These are phyloP conservation scores for Torymus auratus DNA, from an alignment of 2,888 invertebrate species.

Conservation along the genomic window DNA sequence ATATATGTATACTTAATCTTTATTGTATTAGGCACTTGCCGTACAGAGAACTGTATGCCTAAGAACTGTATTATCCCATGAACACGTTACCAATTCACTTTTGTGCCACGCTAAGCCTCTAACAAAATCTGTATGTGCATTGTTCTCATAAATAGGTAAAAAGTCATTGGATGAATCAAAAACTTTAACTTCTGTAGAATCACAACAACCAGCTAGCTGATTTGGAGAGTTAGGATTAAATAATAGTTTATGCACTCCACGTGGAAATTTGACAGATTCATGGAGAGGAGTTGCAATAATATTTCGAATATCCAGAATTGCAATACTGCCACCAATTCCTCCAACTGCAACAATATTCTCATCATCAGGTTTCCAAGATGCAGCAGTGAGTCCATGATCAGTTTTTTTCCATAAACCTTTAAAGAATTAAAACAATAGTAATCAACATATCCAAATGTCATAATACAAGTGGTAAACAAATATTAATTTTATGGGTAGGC, in stretches of 20 bases:
- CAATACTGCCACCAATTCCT: slow-evolving; percentile 78
- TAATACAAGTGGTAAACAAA: too few species aligned
- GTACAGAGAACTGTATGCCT: slow-evolving; percentile 60
- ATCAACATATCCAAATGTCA: slow-evolving; percentile 1
- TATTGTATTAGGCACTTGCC: slow-evolving; percentile 12
- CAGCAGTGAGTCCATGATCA: slow-evolving; percentile 74
- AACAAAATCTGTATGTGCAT: slow-evolving; percentile 78
- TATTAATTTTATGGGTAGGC: background rate
- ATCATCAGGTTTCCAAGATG: slow-evolving; percentile 76
- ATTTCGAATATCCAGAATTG: slow-evolving; percentile 78
- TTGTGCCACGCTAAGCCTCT: slow-evolving; percentile 80
- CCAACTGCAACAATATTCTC: slow-evolving; percentile 78
- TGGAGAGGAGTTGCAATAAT: slow-evolving; percentile 71
- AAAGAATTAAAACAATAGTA: slow-evolving; percentile 56
- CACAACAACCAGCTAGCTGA: slow-evolving; percentile 78
- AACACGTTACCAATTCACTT: slow-evolving; percentile 79
- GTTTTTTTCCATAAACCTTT: slow-evolving; percentile 75
- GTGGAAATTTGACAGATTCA: slow-evolving; percentile 70
- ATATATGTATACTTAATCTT: background rate
- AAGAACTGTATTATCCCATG: slow-evolving; percentile 79
- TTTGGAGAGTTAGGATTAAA: slow-evolving; percentile 74
- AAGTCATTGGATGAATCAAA: slow-evolving; percentile 73
- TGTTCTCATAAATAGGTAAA: slow-evolving; percentile 75
- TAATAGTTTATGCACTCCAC: slow-evolving; percentile 73
- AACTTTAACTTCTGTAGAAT: slow-evolving; percentile 76